Base-by-base conservation (phyloP, 37 sponge, comb jelly and placozoan species). In the Crambe crambe region DNA sequence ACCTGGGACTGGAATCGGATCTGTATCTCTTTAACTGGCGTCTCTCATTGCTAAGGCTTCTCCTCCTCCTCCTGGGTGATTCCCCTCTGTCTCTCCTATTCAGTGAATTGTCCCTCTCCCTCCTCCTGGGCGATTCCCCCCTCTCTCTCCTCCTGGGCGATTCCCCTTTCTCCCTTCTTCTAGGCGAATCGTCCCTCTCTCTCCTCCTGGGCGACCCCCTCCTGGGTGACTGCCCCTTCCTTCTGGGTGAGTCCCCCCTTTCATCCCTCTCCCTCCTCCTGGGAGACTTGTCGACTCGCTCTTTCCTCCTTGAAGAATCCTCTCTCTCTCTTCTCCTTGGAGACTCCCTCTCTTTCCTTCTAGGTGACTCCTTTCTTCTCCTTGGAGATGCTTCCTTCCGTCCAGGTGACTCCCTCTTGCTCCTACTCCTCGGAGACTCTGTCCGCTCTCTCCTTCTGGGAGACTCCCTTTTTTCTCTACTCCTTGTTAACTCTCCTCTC, bases 51-150 rank as follows among this genome's bases (percentile, higher is more conserved):
- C 22, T 38, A 23, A 62, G 17, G 25, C 15, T 62, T 62, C 25
- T 20, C 31, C 31, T 20, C 25, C 25, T 20, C 63, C 10, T 47
- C 17, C 66, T 65, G 66, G 34, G 2, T 8, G 35, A 34, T 47
- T 62, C n/a, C n/a, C 18, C 56, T 54, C 56, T 54, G 17, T 54
- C 31, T 23, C 63, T 62, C 31, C 6, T 18, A n/a, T 18, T 62
- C 25, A 8, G 26, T 29, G 30, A 62, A 5, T 20, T 62, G 17
- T 29, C 15, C 63, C 63, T 62, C 6, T 4, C 5, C 30, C 63
- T 62, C 63, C 41, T 37, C 32, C 68, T 67, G 26, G 59, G 72
- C 70, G 68, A 79, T 23, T 29, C 44, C 20, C 75, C 29, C 44
- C 77, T 70, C 62, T 70, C 72, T 17, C 2, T 12, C 17, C 71